Base-by-base conservation (phyloP, 2,888 invertebrate species). In the Phalera bucephala region DNA sequence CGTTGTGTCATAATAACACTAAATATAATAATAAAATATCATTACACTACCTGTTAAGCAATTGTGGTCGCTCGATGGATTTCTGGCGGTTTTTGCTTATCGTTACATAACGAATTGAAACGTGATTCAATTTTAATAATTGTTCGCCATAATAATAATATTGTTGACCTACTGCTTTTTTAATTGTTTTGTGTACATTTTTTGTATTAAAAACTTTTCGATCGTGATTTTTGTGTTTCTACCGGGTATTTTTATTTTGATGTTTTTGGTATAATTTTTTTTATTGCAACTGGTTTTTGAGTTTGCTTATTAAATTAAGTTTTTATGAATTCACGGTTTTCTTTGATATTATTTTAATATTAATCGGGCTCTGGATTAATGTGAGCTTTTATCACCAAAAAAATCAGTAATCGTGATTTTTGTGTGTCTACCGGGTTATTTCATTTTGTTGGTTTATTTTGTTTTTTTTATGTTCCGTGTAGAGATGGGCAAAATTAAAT, bases 111-210 rank as follows among this genome's bases (percentile, higher is more conserved):
- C 22, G 0, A 57, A 57, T 35, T 17, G 21, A 19, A 25, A 39
- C 52, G 56, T 58, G 59, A 45, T 52, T 58, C 38, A 45, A 52
- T 52, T 56, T 46, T 31, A 29, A 45, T 55, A 49, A 59, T 59
- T 42, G 29, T 33, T 31, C 36, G n/a, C 35, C 8, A 9, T 10
- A 17, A 9, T 10, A 17, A 25, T 12, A 25, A 25, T 25, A 22
- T 5, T 22, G 12, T 25, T 25, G 25, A 12, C 25, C 25, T 25
- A 25, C 25, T 12, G 25, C 8, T n/a, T 30, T 30, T 29, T 31
- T 17, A 17, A 31, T 17, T 30, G 15, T 15, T 28, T 17, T 10
- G 9, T 17, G 6, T 17, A 17, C 9, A n/a, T n/a, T n/a, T n/a
- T n/a, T n/a, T n/a, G n/a, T n/a, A n/a, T 7, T 29, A 10, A 9